These are phyloP conservation scores for Glyptemys insculpta DNA, from an alignment of 2,797 vertebrate genomes.

Conservation along the genomic window DNA sequence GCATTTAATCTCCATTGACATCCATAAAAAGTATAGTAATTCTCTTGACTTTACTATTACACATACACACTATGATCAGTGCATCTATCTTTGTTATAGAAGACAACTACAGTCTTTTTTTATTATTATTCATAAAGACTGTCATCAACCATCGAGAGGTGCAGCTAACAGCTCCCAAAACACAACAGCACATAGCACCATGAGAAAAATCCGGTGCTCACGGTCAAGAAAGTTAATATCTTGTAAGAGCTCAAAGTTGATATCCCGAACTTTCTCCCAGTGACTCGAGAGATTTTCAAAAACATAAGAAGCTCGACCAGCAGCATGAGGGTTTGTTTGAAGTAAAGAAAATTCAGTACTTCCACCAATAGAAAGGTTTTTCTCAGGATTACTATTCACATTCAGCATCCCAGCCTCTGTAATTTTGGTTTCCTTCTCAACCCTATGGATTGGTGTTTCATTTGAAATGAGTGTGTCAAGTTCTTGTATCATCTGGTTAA, in stretches of 20 bases:
- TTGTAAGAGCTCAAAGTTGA: background rate
- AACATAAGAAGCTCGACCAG: background rate
- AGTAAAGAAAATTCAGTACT: background rate
- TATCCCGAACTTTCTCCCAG: background rate
- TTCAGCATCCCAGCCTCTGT: no score
- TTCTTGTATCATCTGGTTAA: background rate
- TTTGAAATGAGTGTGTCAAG: background rate
- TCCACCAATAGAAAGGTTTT: background rate
- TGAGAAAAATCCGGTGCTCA: conserved; percentile 84
- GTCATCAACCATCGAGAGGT: conserved; percentile 86
- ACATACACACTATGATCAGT: background rate
- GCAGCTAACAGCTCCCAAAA: conserved; percentile 85
- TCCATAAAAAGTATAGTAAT: background rate
- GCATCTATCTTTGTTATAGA: background rate
- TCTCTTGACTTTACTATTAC: background rate
- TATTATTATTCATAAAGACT: conserved; percentile 87
- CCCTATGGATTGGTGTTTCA: fast-evolving
- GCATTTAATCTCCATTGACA: background rate
- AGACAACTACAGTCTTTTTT: background rate
- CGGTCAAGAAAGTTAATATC: conserved; percentile 79
- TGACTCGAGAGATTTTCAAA: conserved; percentile 1
- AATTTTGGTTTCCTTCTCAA: fast-evolving
- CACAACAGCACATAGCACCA: conserved; percentile 80
- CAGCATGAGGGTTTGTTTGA: background rate
- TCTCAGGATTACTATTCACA: background rate